These are phyloP conservation scores for Peucedramus taeniatus DNA, from an alignment of 2,113 vertebrate genomes.

Conservation along the genomic window DNA sequence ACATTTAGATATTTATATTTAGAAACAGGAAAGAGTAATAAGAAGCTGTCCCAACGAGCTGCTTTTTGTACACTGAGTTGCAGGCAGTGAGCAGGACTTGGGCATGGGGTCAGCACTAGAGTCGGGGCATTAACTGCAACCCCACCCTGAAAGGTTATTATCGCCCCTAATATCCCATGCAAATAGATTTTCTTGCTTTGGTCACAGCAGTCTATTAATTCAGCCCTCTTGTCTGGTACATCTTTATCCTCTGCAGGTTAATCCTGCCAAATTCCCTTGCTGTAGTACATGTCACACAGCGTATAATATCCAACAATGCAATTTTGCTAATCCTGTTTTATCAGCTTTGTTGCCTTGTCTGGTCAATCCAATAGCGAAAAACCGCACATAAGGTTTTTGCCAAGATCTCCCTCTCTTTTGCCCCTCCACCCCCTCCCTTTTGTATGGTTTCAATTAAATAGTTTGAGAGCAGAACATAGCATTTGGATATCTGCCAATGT, in stretches of 20 bases:
- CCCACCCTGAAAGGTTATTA: conserved; percentile 25
- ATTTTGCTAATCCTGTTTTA: conserved; percentile 81
- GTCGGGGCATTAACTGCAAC: not conserved
- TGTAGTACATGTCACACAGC: conserved; percentile 74
- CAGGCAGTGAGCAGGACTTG: fast-evolving
- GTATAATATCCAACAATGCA: conserved; percentile 78
- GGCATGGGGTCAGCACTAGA: not conserved
- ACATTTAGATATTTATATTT: no score
- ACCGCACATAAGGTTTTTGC: conserved; percentile 66
- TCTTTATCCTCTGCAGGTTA: conserved; percentile 79
- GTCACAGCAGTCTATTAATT: conserved; percentile 77
- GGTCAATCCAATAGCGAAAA: conserved; percentile 77
- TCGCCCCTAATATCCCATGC: conserved; percentile 58
- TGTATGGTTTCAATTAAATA: conserved; percentile 77
- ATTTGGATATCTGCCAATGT: conserved; percentile 77
- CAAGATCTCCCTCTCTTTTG: conserved; percentile 54
- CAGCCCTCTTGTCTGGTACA: conserved; percentile 72
- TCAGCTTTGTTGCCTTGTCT: conserved; percentile 81
- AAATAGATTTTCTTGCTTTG: conserved; percentile 66
- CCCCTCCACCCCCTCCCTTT: not conserved
- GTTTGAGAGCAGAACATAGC: conserved; percentile 67
- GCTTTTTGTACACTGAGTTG: not conserved
- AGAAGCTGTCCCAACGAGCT: not conserved
- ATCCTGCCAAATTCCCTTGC: conserved; percentile 80
- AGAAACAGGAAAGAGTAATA: not conserved